Evolutionary conservation across 2,797 vertebrate genomes (phyloP), one percentile per base, ranked within the genome.

Genomic region (Catharus ustulatus): DNA sequence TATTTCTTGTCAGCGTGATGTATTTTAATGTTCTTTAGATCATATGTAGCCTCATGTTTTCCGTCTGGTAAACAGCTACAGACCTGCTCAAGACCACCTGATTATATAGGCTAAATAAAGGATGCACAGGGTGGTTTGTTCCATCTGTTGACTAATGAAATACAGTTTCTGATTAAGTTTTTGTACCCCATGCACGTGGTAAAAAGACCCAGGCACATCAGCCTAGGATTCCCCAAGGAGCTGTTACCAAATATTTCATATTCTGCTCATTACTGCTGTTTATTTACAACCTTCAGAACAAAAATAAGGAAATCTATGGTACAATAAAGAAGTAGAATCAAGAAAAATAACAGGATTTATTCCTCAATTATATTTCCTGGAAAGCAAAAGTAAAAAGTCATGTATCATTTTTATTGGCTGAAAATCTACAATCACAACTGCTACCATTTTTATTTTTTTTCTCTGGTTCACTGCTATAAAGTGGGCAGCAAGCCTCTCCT

Each of bases 211-310:
- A 90, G 62, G 55, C 91, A 87, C 80, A 93, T 91, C 87, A 90
- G 72, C 63, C 82, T 83, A 87, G 93, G 72, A 84, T 69, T 43
- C 90, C 90, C 91, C 29, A 57, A 91, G 77, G 86, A 91, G 36
- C 62, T 58, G 12, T 88, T 90, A 92, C 78, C 89, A 86, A 92
- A 92, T 92, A 94, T 79, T 95, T 91, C 74, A 84, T 73, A 68
- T 92, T 94, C 86, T 92, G 13, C 57, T 95, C 64, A 74, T 95
- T 92, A 94, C 80, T 87, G 64, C 67, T 95, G 82, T 95, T 94
- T 94, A 92, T 95, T 97, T 96, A 95, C 91, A 90, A 45, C 55
- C 74, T 91, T 87, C 78, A 74, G 52, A 92, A 95, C 64, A 81
- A 92, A 93, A 94, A 87, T 58, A 87, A 85, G 46, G 82, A 83